These are phyloP conservation scores for Podocnemis expansa DNA, from an alignment of 2,113 vertebrate genomes.

Conservation along the genomic window DNA sequence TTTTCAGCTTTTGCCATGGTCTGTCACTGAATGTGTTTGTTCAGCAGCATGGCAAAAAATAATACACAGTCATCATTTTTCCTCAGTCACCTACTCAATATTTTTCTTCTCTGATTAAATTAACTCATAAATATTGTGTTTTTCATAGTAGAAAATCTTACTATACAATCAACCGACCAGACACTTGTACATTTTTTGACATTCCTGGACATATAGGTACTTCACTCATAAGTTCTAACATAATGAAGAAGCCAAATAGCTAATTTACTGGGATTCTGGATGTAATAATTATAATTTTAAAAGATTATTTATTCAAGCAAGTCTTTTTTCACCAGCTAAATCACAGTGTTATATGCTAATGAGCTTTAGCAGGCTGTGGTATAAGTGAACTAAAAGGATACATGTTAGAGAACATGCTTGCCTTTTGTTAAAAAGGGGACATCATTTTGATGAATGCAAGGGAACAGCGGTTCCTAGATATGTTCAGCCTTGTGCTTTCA, in stretches of 20 bases:
- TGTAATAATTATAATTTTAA: slow-evolving; percentile 12
- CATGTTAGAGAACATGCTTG: neutral
- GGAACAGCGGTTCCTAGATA: neutral
- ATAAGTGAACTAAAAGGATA: neutral
- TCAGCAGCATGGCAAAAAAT: slow-evolving; percentile 79
- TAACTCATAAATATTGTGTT: slow-evolving; percentile 76
- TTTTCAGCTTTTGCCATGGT: slow-evolving; percentile 75
- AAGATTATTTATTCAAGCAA: neutral
- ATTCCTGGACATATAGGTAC: slow-evolving; percentile 48
- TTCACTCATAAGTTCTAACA: slow-evolving; percentile 58
- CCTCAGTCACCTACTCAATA: slow-evolving; percentile 75
- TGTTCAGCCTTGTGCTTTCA: neutral
- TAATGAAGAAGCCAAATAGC: slow-evolving; percentile 49
- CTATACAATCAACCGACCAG: slow-evolving; percentile 61
- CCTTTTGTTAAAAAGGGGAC: neutral
- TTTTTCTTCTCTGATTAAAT: slow-evolving; percentile 78
- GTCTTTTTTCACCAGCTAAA: neutral
- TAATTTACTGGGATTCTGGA: slow-evolving; percentile 35
- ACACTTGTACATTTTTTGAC: slow-evolving; percentile 66
- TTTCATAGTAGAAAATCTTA: slow-evolving; percentile 71
- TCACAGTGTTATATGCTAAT: neutral
- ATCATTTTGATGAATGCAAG: neutral
- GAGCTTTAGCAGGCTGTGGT: neutral
- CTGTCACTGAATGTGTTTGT: slow-evolving; percentile 78
- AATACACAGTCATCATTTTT: slow-evolving; percentile 79